Base-by-base conservation (phyloP, 2,888 invertebrate species). In the Xiphydria camelus region DNA sequence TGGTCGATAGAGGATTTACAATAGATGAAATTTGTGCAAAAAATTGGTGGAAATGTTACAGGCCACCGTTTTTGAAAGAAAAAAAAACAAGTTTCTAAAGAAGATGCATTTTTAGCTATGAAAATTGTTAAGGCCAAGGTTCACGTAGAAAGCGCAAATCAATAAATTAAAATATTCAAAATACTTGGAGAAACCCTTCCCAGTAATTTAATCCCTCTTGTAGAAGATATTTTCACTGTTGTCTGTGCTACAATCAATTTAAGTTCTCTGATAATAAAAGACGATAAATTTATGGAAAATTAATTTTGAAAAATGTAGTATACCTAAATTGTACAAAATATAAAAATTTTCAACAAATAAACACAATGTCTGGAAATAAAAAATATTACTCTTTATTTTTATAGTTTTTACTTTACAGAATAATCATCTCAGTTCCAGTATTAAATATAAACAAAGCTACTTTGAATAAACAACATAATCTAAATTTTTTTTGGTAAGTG, bases 51-150 rank as follows among this genome's bases (percentile, higher is more conserved):
- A 47, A 43, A 21, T 26, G 47, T 4, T 37, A 52, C 22, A 40
- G 49, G n/a, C 49, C 53, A 6, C 46, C 51, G 10, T 54, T 54
- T 44, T 21, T 45, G n/a, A n/a, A n/a, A n/a, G 14, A 36, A 39
- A 19, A 44, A 53, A 5, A 36, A 33, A n/a, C 31, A 42, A 29
- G 45, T 47, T n/a, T 32, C 47, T 12, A 36, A 42, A 42, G 23
- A 21, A 15, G 35, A 42, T 10, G 17, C 26, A 23, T 9, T 39
- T 5, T 5, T 26, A 2, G 29, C 26, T 7, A 17, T 12, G 1
- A 23, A 36, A 4, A 22, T 44, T 48, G 44, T 44, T 7, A 25
- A 15, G n/a, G 40, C 37, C 7, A 44, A 45, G 29, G 47, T 45
- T 14, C 41, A 44, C 33, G 37, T 48, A 15, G 47, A 44, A 45